These are phyloP conservation scores for Macrotis lagotis DNA, from an alignment of 2,113 vertebrate species.

Conservation along the genomic window DNA sequence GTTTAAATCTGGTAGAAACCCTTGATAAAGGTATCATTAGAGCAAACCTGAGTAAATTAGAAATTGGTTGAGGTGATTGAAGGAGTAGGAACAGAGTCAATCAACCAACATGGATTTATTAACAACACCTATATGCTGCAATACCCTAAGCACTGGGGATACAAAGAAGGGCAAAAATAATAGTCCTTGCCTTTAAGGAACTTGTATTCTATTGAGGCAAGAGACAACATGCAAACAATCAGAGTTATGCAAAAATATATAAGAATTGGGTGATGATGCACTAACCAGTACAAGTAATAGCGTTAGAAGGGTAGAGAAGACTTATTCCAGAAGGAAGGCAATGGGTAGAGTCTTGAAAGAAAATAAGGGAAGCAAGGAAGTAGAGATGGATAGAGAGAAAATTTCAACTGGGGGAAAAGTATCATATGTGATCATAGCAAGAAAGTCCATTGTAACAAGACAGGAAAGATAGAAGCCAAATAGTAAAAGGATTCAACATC, in stretches of 20 bases:
- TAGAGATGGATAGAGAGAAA: neutral
- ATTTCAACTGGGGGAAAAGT: neutral
- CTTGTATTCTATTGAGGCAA: neutral
- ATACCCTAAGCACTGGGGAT: neutral
- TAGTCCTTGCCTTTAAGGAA: neutral
- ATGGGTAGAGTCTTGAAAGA: neutral
- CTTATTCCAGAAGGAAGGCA: neutral
- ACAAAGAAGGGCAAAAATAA: neutral
- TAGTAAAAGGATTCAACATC: neutral
- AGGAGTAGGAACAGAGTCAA: neutral
- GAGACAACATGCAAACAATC: neutral
- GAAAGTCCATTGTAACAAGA: neutral
- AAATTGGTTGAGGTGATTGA: neutral
- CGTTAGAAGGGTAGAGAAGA: neutral
- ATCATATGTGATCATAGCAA: neutral
- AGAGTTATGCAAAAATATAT: neutral
- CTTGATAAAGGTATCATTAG: rapidly evolving
- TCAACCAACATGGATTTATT: neutral
- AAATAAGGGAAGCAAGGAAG: neutral
- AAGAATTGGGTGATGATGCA: neutral
- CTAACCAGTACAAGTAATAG: neutral
- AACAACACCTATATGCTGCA: neutral
- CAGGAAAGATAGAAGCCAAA: neutral
- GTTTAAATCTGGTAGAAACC: neutral
- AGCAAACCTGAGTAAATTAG: neutral